These are phyloP conservation scores for Drosophila fulvimacula DNA, from an alignment of 2,888 invertebrate species.

Conservation along the genomic window DNA sequence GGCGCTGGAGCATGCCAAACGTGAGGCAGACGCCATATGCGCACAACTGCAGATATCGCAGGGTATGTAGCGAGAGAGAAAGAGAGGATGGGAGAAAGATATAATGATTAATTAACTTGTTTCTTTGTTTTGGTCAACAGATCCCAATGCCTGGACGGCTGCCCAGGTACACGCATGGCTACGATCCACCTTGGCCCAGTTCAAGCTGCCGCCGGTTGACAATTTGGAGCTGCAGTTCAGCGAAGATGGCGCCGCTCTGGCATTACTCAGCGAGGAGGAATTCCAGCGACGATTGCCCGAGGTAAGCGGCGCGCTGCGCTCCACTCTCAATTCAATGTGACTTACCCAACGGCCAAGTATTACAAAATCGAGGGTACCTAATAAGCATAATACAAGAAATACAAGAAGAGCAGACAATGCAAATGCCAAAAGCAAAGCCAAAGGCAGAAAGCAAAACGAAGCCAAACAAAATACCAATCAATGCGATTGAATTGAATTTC, in stretches of 20 bases:
- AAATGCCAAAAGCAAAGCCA: slow-evolving; percentile 49
- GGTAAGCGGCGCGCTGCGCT: slow-evolving; percentile 85
- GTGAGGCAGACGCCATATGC: slow-evolving; percentile 94
- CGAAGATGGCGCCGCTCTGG: slow-evolving; percentile 91
- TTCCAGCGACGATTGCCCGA: slow-evolving; percentile 93
- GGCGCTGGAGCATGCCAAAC: slow-evolving; percentile 94
- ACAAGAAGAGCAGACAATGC: slow-evolving; percentile 57
- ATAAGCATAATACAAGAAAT: slow-evolving; percentile 60
- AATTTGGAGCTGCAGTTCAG: slow-evolving; percentile 91
- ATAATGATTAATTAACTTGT: background rate
- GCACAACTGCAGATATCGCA: slow-evolving; percentile 94
- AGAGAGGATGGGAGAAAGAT: background rate
- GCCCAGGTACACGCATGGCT: slow-evolving; percentile 95
- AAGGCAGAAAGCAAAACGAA: slow-evolving; percentile 34
- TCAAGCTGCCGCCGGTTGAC: slow-evolving; percentile 90
- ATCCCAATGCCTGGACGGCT: slow-evolving; percentile 94
- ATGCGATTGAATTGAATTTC: slow-evolving; percentile 75
- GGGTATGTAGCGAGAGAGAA: slow-evolving; percentile 87
- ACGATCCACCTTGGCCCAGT: slow-evolving; percentile 93
- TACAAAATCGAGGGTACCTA: slow-evolving; percentile 67
- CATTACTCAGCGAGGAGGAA: slow-evolving; percentile 92
- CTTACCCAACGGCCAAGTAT: slow-evolving; percentile 53
- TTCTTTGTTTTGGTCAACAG: slow-evolving; percentile 85
- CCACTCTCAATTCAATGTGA: slow-evolving; percentile 24
- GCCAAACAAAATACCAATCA: slow-evolving; percentile 63